A percentile compares a stretch with the other conserved stretches of the same genome.
These are phyloP conservation scores for Pseudorectes ferrugineus DNA, from an alignment of 2,113 vertebrate species.

Conservation along the genomic window DNA sequence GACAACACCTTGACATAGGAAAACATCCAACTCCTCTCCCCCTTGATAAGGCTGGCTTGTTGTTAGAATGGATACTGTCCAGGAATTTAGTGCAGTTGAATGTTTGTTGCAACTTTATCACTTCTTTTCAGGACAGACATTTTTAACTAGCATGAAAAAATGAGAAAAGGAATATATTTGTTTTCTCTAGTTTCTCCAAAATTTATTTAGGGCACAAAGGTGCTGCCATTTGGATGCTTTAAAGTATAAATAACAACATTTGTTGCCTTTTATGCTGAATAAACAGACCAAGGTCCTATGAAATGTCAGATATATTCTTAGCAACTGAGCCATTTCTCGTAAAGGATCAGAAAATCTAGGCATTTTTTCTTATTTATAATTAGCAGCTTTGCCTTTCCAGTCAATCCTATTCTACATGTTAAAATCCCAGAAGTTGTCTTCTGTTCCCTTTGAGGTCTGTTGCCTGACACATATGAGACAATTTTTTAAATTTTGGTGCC, in stretches of 20 bases:
- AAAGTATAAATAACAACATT: conserved; percentile 16
- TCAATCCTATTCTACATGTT: conserved; percentile 30
- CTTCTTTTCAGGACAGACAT: background rate
- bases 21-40: background rate
- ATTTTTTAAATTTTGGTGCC: background rate
- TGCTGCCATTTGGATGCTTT: conserved; percentile 27
- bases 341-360: conserved; percentile 6
- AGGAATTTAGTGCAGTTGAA: background rate
- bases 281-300: background rate
- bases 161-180: background rate
- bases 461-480: background rate
- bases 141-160: background rate
- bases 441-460: background rate
- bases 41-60: background rate
- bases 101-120: background rate
- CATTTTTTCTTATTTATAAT: conserved; percentile 41
- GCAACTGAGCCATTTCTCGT: background rate
- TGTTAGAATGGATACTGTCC: background rate
- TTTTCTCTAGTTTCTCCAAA: background rate
- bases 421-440: background rate
- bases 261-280: conserved; percentile 23
- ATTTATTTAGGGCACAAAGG: conserved; percentile 19
- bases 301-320: conserved; percentile 46
- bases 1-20: background rate
- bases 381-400: conserved; percentile 36